These are phyloP conservation scores for Campoplex nolae DNA, from an alignment of 2,888 invertebrate genomes.

Conservation along the genomic window DNA sequence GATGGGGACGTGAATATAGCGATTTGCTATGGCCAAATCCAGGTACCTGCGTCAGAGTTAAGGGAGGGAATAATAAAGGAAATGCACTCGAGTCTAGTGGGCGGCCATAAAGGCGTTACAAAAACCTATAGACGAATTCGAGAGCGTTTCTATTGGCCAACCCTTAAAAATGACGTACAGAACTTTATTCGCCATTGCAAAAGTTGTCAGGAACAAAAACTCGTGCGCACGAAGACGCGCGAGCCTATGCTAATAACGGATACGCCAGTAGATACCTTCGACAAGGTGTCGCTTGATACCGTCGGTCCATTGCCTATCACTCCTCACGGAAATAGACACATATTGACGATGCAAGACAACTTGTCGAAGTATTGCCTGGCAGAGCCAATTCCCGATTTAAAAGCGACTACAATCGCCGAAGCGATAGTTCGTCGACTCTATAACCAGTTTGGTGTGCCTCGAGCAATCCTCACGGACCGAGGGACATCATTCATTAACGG, in stretches of 20 bases:
- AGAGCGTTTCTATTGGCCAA: too few species aligned
- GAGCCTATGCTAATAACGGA: too few species aligned
- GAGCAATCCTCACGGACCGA: constrained; percentile 48
- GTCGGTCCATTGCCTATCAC: background rate
- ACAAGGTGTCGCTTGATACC: too few species aligned
- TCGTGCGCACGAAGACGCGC: background rate
- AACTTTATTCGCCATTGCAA: constrained; percentile 62
- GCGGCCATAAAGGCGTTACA: too few species aligned
- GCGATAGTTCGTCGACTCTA: too few species aligned
- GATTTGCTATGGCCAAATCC: constrained; percentile 29
- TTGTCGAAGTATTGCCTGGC: too few species aligned
- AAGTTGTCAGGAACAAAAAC: too few species aligned
- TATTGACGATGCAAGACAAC: constrained; percentile 23
- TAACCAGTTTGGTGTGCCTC: constrained; percentile 8
- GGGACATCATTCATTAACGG: constrained; percentile 36
- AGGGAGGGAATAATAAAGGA: too few species aligned
- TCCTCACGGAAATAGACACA: constrained; percentile 42
- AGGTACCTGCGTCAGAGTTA: background rate
- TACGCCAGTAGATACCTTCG: too few species aligned
- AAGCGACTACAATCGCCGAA: too few species aligned
- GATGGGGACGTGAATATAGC: constrained; percentile 4
- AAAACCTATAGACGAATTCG: too few species aligned
- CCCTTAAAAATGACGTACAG: background rate
- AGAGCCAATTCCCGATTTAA: background rate
- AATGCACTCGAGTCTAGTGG: too few species aligned